Conservation (phyloP, 2,113 vertebrate genomes). For the Oxyura jamaicensis region DNA sequence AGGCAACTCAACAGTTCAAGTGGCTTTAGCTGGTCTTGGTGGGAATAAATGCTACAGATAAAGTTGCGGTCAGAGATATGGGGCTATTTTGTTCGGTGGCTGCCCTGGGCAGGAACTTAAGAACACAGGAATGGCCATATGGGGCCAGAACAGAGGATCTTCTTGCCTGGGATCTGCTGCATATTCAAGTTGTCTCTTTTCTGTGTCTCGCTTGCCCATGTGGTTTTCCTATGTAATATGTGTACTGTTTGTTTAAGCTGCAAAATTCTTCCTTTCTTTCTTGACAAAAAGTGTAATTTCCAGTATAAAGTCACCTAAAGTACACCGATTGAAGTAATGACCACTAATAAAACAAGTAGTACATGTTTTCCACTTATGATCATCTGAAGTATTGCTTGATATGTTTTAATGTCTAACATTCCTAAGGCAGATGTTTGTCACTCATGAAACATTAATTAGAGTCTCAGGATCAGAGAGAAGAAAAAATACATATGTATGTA, state of each 20-base stretch:
- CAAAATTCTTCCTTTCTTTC: constrained; percentile 4
- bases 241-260: background rate
- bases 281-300: background rate
- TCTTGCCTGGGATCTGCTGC: rapidly evolving
- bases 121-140: rapidly evolving
- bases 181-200: background rate
- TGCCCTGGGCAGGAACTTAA: background rate
- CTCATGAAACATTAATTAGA: constrained; percentile 38
- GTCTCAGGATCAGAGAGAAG: background rate
- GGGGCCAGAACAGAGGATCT: background rate
- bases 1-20: background rate
- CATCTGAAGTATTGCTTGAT: constrained; percentile 4
- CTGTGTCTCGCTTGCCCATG: background rate
- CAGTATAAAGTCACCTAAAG: constrained; percentile 12
- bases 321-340: constrained; percentile 21
- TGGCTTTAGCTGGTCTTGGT: background rate
- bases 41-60: background rate
- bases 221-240: constrained; percentile 18
- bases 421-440: constrained; percentile 36
- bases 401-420: background rate
- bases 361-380: constrained; percentile 21
- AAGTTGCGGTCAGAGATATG: background rate
- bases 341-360: background rate
- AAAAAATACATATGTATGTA: background rate
- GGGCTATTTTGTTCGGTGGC: background rate